These are phyloP conservation scores for Leptura quadrifasciata DNA, from an alignment of 2,888 invertebrate species.

Conservation along the genomic window DNA sequence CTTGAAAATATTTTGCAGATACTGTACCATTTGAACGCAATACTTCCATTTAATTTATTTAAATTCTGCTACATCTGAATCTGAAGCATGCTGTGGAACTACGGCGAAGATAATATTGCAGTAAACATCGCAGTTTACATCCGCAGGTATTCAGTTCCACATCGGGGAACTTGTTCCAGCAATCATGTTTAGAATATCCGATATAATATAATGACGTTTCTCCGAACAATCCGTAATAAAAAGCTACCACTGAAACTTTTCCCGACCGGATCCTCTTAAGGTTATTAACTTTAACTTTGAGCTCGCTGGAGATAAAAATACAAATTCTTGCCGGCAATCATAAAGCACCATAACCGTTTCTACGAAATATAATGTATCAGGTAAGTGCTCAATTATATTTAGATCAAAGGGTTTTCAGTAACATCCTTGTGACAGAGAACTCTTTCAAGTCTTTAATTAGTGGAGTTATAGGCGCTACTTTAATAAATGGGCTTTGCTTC, in stretches of 20 bases:
- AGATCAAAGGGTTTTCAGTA: slow-evolving; percentile 58
- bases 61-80: too few species aligned
- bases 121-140: too few species aligned
- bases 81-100: too few species aligned
- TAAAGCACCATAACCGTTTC: slow-evolving; percentile 15
- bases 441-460: slow-evolving; percentile 60
- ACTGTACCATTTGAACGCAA: too few species aligned
- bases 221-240: neutral
- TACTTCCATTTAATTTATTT: too few species aligned
- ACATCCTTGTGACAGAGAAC: slow-evolving; percentile 40
- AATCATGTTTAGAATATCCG: neutral
- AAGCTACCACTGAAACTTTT: neutral
- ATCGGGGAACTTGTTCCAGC: neutral
- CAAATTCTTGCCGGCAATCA: slow-evolving; percentile 29
- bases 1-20: too few species aligned
- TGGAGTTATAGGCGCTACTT: slow-evolving; percentile 41
- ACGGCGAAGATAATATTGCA: too few species aligned
- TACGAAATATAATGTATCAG: slow-evolving; percentile 37
- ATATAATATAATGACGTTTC: neutral
- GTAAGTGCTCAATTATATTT: slow-evolving; percentile 58
- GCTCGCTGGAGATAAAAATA: slow-evolving; percentile 29
- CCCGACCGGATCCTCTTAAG: slow-evolving; percentile 31
- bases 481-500: slow-evolving; percentile 39
- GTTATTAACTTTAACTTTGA: slow-evolving; percentile 22
- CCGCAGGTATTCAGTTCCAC: too few species aligned